Conservation (phyloP, 2,797 vertebrate species). For the Arrhamphus sclerolepis region DNA sequence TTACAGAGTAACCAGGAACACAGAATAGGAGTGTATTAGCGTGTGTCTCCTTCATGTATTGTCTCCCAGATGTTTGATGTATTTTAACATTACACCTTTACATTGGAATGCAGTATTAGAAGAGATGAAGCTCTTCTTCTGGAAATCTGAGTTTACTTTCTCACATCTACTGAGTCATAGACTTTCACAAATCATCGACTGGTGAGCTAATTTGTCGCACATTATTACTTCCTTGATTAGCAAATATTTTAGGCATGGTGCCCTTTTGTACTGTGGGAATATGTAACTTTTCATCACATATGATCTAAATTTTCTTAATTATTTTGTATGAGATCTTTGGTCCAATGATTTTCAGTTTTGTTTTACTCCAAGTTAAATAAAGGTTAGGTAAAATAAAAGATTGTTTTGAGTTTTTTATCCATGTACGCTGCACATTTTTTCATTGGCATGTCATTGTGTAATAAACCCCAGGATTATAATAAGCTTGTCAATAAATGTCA, state of each 20-base stretch:
- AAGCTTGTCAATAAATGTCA: neutral
- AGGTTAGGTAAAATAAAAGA: too few species aligned
- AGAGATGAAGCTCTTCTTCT: neutral
- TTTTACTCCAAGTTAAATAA: too few species aligned
- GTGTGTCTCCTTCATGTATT: too few species aligned
- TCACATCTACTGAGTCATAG: constrained; percentile 6
- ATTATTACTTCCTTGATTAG: neutral
- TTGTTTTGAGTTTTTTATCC: neutral
- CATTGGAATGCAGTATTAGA: neutral
- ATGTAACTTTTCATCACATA: neutral
- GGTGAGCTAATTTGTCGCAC: neutral
- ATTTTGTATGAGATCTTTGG: too few species aligned
- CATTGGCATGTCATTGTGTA: neutral
- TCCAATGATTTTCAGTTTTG: too few species aligned
- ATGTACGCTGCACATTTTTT: neutral
- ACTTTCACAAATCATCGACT: constrained; percentile 15
- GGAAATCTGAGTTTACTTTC: neutral
- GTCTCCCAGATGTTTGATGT: too few species aligned
- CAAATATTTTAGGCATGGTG: too few species aligned
- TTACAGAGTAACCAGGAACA: neutral
- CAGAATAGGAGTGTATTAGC: neutral
- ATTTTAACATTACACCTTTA: neutral
- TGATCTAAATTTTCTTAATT: too few species aligned
- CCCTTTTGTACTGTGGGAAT: neutral
- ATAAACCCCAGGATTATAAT: constrained; percentile 6